Evolutionary conservation across 2,888 invertebrate genomes (phyloP).

Genomic region (Elmis aenea): DNA sequence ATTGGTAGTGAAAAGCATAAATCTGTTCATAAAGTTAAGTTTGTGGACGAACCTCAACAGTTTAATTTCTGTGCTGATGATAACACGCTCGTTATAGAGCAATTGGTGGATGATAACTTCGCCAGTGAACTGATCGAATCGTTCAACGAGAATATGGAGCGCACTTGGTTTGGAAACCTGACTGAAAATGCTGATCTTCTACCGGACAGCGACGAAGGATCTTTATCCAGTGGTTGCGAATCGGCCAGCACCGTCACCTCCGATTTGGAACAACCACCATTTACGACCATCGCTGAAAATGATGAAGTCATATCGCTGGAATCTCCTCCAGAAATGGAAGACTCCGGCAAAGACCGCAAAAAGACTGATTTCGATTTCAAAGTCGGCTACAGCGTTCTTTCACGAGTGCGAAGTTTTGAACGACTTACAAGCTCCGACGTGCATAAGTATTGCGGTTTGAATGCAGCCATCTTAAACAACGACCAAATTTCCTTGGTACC

Average conservation of each 20-base stretch:
- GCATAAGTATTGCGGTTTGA: conserved; percentile 35
- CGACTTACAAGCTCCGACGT: conserved; percentile 32
- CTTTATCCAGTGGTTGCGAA: conserved; percentile 77
- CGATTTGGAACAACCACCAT: conserved; percentile 47
- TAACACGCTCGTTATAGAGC: conserved; percentile 38
- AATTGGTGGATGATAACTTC: conserved; percentile 37
- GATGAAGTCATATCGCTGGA: conserved; percentile 15
- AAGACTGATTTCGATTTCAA: conserved; percentile 45
- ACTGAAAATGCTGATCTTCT: conserved; percentile 46
- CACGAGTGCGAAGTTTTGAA: conserved; percentile 39
- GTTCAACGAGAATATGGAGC: conserved; percentile 33
- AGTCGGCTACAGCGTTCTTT: conserved; percentile 43
- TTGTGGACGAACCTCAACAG: conserved; percentile 33
- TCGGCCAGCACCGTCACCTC: conserved; percentile 69
- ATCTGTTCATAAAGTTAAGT: conserved; percentile 10
- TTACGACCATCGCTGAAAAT: conserved; percentile 22
- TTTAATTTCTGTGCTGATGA: no score
- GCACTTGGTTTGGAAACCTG: conserved; percentile 39
- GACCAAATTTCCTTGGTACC: conserved; percentile 46
- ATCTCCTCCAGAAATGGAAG: conserved; percentile 11
- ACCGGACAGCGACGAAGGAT: conserved; percentile 68
- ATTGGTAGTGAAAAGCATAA: conserved; percentile 3
- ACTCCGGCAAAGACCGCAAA: conserved; percentile 30
- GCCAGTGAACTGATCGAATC: conserved; percentile 36
- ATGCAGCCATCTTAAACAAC: conserved; percentile 30